Evolutionary conservation across 1,140 invertebrate species (phyloP).

Genomic region (Caenorhabditis remanei): DNA sequence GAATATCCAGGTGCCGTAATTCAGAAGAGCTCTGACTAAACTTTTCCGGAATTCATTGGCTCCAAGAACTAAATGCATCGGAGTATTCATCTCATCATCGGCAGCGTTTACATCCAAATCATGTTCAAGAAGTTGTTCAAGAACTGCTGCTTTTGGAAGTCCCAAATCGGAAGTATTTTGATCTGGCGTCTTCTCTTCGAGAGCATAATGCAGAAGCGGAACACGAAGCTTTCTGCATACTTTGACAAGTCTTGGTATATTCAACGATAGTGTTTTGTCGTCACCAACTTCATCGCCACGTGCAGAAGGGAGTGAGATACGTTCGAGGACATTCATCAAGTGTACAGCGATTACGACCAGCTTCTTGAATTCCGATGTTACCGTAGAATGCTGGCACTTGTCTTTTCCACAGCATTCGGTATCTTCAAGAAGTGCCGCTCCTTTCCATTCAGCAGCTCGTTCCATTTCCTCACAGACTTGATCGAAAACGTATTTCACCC

Average conservation of each 20-base stretch:
- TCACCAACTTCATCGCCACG: background rate
- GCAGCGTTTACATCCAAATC: background rate
- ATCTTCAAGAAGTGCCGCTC: background rate
- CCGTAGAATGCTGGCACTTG: background rate
- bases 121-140: conserved; percentile 18
- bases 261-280: background rate
- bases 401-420: conserved; percentile 38
- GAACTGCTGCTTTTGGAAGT: conserved; percentile 28
- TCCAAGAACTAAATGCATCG: conserved; percentile 70
- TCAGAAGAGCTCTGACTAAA: conserved; percentile 65
- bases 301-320: conserved; percentile 4
- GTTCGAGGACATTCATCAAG: conserved; percentile 1
- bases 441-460: background rate
- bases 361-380: conserved; percentile 14
- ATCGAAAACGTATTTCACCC: conserved; percentile 20
- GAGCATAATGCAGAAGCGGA: conserved; percentile 46
- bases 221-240: conserved; percentile 45
- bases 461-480: background rate
- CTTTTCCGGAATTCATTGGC: conserved; percentile 62
- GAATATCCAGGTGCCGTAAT: conserved; percentile 66
- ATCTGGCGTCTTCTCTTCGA: conserved; percentile 30
- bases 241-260: conserved; percentile 1
- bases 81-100: conserved; percentile 64
- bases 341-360: background rate
- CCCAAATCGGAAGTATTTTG: background rate